Conservation (phyloP, 37 sponge, comb jelly and placozoan species). For the Spongilla lacustris region DNA sequence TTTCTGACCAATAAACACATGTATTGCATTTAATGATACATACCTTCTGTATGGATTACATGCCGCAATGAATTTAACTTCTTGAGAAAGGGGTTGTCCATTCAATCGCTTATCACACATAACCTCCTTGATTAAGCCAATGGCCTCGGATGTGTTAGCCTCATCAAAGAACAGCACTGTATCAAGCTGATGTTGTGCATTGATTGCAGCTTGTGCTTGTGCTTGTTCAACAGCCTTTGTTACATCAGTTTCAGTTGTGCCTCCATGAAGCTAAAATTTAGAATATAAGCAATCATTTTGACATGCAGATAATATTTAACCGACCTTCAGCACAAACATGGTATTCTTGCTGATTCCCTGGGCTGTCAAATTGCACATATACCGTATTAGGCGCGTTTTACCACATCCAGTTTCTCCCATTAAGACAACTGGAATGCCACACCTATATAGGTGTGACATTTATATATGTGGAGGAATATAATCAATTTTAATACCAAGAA, state of each 20-base stretch:
- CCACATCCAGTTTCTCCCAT: slow-evolving; percentile 99
- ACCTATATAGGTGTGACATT: too few relatives aligned
- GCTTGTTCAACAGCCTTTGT: slow-evolving; percentile 34
- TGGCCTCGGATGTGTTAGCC: slow-evolving; percentile 88
- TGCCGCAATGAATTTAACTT: slow-evolving; percentile 91
- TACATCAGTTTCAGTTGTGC: slow-evolving; percentile 66
- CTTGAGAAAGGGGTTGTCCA: slow-evolving; percentile 51
- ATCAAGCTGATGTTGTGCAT: slow-evolving; percentile 29
- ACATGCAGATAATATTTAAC: too few relatives aligned
- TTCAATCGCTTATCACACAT: slow-evolving; percentile 88
- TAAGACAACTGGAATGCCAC: slow-evolving; percentile 88
- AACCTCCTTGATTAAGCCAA: slow-evolving; percentile 89
- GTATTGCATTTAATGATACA: not conserved
- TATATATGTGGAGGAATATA: too few relatives aligned
- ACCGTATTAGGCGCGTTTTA: slow-evolving; percentile 84
- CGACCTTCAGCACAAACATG: slow-evolving; percentile 65
- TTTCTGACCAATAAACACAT: too few relatives aligned
- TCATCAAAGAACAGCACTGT: slow-evolving; percentile 97
- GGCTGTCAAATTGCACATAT: slow-evolving; percentile 76
- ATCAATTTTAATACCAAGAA: too few relatives aligned
- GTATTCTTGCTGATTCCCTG: not conserved
- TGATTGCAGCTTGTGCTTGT: slow-evolving; percentile 38
- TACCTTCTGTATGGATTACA: slow-evolving; percentile 85
- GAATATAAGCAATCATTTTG: too few relatives aligned
- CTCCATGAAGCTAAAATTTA: slow-evolving; percentile 81